A percentile compares a stretch with the other conserved stretches of the same genome.
Evolutionary conservation across 2,797 vertebrate genomes (phyloP).

Genomic region (Lagothrix lagotricha): DNA sequence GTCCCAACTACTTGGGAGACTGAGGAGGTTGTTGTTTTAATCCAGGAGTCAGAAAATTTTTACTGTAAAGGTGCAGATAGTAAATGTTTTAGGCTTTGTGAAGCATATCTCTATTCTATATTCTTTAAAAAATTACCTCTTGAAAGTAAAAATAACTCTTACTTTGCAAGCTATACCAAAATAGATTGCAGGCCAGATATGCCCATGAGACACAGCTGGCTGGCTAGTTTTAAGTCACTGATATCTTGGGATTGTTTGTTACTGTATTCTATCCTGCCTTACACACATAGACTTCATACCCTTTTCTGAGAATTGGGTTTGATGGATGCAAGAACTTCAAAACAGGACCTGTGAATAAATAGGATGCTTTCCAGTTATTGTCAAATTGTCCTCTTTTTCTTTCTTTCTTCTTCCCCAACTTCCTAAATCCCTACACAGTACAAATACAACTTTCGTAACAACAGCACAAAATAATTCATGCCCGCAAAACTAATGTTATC

Average conservation of each 20-base stretch:
- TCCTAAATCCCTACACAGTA: background rate
- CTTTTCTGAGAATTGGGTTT: background rate
- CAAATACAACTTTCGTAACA: background rate
- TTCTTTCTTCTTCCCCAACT: background rate
- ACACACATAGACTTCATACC: too few relatives aligned
- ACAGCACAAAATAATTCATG: background rate
- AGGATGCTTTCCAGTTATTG: background rate
- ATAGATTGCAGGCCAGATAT: background rate
- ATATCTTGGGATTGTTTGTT: background rate
- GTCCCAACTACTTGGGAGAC: background rate
- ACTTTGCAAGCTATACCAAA: background rate
- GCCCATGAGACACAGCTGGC: background rate
- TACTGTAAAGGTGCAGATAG: background rate
- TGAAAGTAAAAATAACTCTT: background rate
- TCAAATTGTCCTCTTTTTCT: background rate
- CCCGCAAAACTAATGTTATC: background rate
- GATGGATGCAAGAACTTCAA: background rate
- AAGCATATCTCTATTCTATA: background rate
- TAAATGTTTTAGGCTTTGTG: background rate
- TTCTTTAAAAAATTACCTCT: background rate
- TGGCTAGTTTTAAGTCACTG: background rate
- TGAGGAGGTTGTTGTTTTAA: background rate
- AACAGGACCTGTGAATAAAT: rapidly evolving
- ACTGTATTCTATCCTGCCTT: background rate
- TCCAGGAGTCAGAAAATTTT: background rate